phyloP scores from a whole-genome alignment of 1,140 invertebrate species.

The Mylabris phalerata region DNA sequence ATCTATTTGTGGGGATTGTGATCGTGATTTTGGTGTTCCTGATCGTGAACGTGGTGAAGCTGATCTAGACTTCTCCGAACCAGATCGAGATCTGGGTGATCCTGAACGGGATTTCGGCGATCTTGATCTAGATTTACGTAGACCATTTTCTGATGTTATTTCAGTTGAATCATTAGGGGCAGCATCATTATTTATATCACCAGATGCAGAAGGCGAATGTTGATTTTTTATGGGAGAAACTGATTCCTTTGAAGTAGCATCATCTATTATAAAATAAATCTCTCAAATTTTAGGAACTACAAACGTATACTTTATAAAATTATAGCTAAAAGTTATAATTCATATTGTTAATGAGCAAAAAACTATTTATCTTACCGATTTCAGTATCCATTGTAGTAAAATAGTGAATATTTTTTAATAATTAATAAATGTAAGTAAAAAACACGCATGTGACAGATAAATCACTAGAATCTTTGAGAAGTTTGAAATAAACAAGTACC shows the following conservation, averaged over 20 bases:
- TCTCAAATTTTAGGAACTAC: no score
- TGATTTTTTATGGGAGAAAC: neutral
- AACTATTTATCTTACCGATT: no score
- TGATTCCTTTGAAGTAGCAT: neutral
- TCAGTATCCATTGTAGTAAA: no score
- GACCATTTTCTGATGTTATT: neutral
- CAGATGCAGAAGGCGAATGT: no score
- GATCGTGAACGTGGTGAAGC: constrained; percentile 23
- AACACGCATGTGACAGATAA: neutral
- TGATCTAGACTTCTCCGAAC: constrained; percentile 12
- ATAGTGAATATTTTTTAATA: neutral
- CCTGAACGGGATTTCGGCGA: neutral
- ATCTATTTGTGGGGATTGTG: constrained; percentile 31
- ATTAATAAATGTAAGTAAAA: neutral
- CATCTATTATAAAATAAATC: neutral
- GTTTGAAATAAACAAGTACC: no score
- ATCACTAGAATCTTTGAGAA: constrained; percentile 14
- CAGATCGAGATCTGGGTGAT: constrained; percentile 18
- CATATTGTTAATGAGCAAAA: no score
- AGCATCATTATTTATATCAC: no score
- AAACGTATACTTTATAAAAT: no score
- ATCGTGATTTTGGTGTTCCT: constrained; percentile 29
- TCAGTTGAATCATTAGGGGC: no score
- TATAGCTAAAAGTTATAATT: no score
- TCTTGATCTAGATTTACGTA: constrained; percentile 8